These are phyloP conservation scores for Dasyprocta punctata DNA, from an alignment of 2,113 vertebrate genomes.

Conservation along the genomic window DNA sequence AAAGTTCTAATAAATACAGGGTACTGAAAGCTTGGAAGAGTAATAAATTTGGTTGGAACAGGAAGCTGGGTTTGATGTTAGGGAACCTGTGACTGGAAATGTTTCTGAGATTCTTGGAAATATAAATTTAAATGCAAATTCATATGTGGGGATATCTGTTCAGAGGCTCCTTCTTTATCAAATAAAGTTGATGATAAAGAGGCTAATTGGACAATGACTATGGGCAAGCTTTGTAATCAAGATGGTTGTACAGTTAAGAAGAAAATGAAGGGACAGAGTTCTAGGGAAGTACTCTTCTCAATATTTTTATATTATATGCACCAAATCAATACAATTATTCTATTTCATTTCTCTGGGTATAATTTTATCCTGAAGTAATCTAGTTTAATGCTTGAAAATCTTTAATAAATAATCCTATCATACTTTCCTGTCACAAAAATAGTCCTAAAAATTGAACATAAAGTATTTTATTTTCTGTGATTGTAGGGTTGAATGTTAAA, in stretches of 20 bases:
- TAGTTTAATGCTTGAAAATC: slow-evolving; percentile 20
- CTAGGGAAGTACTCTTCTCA: not conserved
- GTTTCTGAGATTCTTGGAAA: not conserved
- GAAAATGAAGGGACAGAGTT: not conserved
- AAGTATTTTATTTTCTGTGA: not conserved
- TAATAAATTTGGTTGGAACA: slow-evolving; percentile 6
- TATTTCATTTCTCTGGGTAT: not conserved
- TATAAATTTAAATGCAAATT: not conserved
- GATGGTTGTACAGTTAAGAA: not conserved
- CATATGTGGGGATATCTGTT: not conserved
- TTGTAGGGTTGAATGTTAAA: not conserved
- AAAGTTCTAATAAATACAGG: not conserved
- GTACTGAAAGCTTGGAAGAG: not conserved
- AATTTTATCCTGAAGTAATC: not conserved
- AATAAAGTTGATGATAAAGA: not conserved
- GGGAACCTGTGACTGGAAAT: not conserved
- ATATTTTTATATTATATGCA: not conserved
- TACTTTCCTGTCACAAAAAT: slow-evolving; percentile 13
- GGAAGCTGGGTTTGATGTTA: not conserved
- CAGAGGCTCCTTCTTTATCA: not conserved
- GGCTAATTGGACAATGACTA: not conserved
- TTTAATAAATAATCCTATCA: not conserved
- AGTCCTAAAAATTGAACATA: not conserved
- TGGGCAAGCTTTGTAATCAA: not conserved
- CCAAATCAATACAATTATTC: not conserved